Evolutionary conservation across 2,113 vertebrate genomes (phyloP).

Genomic region (Paraplagusia blochii): DNA sequence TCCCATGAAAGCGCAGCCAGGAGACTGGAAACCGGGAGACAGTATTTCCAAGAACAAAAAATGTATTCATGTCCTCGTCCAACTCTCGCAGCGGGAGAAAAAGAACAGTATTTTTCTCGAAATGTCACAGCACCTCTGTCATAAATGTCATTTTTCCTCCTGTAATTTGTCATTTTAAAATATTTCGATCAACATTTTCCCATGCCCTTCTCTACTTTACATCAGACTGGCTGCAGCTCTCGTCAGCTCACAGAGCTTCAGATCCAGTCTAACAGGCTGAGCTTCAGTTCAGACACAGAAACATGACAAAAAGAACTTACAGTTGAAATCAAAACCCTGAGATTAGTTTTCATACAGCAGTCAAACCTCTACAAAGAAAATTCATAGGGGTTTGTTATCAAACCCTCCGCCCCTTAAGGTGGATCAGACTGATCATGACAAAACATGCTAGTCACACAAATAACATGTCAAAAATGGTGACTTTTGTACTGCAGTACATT

Average conservation of each 20-base stretch:
- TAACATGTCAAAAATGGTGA: constrained; percentile 43
- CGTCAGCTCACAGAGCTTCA: constrained; percentile 29
- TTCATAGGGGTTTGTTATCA: constrained; percentile 55
- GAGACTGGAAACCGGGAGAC: too few relatives aligned
- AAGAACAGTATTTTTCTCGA: not conserved
- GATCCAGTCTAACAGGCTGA: constrained; percentile 64
- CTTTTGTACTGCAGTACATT: constrained; percentile 55
- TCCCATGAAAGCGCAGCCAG: too few relatives aligned
- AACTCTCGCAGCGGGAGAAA: not conserved
- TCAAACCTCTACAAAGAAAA: constrained; percentile 58
- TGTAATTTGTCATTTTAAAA: constrained; percentile 13
- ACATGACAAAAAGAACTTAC: constrained; percentile 45
- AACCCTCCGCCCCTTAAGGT: constrained; percentile 32
- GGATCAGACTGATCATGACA: constrained; percentile 55
- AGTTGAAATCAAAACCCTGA: constrained; percentile 62
- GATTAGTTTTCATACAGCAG: constrained; percentile 64
- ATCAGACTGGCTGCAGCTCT: constrained; percentile 38
- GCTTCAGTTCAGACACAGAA: constrained; percentile 47
- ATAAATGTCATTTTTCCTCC: constrained; percentile 1
- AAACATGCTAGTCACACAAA: constrained; percentile 49
- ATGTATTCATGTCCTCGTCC: not conserved
- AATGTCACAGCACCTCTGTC: not conserved
- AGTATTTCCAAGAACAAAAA: too few relatives aligned
- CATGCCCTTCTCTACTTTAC: constrained; percentile 13
- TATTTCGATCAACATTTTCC: constrained; percentile 20